Conservation (phyloP, 2,113 vertebrate genomes). For the Trinectes maculatus region DNA sequence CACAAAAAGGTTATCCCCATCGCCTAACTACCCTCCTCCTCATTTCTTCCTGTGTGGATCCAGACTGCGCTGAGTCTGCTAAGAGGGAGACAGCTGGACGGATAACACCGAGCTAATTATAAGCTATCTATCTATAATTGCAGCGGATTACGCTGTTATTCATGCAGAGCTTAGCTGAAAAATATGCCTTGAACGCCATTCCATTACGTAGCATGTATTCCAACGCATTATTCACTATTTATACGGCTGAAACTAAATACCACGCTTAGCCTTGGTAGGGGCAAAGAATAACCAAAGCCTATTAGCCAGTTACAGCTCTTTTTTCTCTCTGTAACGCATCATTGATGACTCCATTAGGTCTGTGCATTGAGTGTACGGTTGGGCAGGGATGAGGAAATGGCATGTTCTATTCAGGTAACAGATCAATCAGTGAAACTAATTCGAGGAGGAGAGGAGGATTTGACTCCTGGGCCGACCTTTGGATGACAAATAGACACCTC, state of each 20-base stretch:
- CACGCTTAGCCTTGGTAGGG: constrained; percentile 27
- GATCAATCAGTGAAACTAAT: constrained; percentile 50
- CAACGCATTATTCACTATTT: constrained; percentile 59
- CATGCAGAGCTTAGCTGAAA: constrained; percentile 52
- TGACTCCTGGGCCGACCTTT: constrained; percentile 25
- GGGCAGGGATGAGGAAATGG: constrained; percentile 48
- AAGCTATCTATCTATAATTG: constrained; percentile 68
- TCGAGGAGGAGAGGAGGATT: constrained; percentile 25
- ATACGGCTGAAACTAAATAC: constrained; percentile 50
- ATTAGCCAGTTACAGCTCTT: constrained; percentile 35
- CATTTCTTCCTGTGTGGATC: constrained; percentile 42
- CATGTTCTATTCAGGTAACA: constrained; percentile 38
- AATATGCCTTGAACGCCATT: constrained; percentile 54
- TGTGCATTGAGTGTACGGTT: constrained; percentile 41
- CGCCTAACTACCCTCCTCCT: constrained; percentile 40
- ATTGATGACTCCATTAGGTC: constrained; percentile 53
- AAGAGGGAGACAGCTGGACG: constrained; percentile 59
- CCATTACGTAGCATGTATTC: constrained; percentile 44
- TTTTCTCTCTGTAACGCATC: constrained; percentile 32
- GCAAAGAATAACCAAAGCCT: constrained; percentile 35
- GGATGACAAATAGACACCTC: constrained; percentile 55
- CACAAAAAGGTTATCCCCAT: constrained; percentile 36
- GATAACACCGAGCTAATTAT: constrained; percentile 71
- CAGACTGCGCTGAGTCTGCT: constrained; percentile 50
- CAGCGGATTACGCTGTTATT: constrained; percentile 63